Base-by-base conservation (phyloP, 2,888 invertebrate species). In the Oscheius sp. region DNA sequence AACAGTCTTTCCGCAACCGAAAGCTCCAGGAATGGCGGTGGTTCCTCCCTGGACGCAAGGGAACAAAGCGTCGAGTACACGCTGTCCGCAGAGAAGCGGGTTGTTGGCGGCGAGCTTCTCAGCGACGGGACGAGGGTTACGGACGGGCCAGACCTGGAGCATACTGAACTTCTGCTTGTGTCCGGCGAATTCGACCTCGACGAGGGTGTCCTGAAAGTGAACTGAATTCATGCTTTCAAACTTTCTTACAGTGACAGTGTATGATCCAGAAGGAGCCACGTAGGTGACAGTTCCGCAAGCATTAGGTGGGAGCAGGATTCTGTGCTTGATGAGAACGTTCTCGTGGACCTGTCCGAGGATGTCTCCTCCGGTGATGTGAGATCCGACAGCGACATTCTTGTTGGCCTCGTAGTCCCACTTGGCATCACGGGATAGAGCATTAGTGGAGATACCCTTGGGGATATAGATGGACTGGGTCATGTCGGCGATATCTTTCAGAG, bases 1-100 rank as follows among this genome's bases (percentile, higher is more conserved):
- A 89, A 99, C 99, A 90, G 99, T 99, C 92, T 99, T 99, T 87
- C 99, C 99, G 91, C 99, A 99, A 91, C 99, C 99, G 92, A 99
- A 99, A 89, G 99, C 99, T 77, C 99, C 89, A 68, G 89, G 89
- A 75, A 89, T 89, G 65, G 89, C 89, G 63, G 89, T 89, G 79
- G 89, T 89, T 79, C 89, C 89, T 77, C 88, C 89, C 79, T 88
- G 89, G 47, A 89, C 93, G 92, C 90, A 96, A 93, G 99, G 99
- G 93, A 99, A 99, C 63, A 99, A 93, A 0, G 98, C 95, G 92
- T 99, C 99, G 78, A 99, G 92, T 68, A 99, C 98, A 79, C 99
- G 93, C 91, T 99, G 99, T 1, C 99, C 99, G 85, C 98, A 98
- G 80, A 99, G 93, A 89, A 99, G 92, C 63, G 99, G 99, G 90